phyloP scores from a whole-genome alignment of 2,888 invertebrate species.

The Clostera curtula region DNA sequence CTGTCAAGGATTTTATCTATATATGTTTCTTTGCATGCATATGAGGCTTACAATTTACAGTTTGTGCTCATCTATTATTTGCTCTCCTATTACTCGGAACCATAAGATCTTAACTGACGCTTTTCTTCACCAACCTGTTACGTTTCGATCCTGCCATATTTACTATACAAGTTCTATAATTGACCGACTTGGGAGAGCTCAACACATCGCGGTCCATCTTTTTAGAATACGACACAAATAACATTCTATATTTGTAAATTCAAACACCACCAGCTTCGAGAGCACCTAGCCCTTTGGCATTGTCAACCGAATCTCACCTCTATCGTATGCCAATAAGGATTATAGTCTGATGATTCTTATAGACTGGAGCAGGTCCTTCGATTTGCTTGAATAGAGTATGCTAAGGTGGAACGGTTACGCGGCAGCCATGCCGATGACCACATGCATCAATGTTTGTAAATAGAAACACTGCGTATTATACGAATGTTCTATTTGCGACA shows the following conservation, averaged over 20 bases:
- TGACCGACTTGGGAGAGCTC: conserved; percentile 74
- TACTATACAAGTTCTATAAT: conserved; percentile 69
- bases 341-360: conserved; percentile 23
- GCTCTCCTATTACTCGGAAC: conserved; percentile 25
- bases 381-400: conserved; percentile 53
- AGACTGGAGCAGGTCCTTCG: conserved; percentile 30
- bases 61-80: conserved; percentile 28
- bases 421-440: conserved; percentile 72
- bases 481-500: conserved; percentile 35
- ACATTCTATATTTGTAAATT: conserved; percentile 73
- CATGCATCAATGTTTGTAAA: conserved; percentile 75
- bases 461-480: conserved; percentile 57
- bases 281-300: conserved; percentile 38
- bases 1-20: too few relatives aligned
- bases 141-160: conserved; percentile 48
- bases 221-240: conserved; percentile 75
- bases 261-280: conserved; percentile 61
- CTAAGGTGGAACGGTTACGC: conserved; percentile 67
- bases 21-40: too few relatives aligned
- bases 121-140: conserved; percentile 30
- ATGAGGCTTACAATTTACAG: too few relatives aligned
- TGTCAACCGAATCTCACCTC: conserved; percentile 31
- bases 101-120: conserved; percentile 42
- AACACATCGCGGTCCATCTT: conserved; percentile 73
- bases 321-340: conserved; percentile 29